These are phyloP conservation scores for Nasonovia ribisnigri DNA, from an alignment of 2,888 invertebrate genomes.

Conservation along the genomic window DNA sequence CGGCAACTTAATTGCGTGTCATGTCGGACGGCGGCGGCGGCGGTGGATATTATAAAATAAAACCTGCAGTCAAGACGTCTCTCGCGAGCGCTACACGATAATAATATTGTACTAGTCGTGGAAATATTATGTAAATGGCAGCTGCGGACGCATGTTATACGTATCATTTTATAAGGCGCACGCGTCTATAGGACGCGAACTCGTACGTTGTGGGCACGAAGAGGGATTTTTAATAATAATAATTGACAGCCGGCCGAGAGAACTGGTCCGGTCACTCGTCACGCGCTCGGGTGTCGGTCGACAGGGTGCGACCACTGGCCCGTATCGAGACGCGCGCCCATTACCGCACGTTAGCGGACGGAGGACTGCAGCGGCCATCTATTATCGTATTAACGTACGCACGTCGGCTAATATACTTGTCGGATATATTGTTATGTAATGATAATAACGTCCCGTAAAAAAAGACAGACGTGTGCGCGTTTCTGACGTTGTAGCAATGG, in stretches of 20 bases:
- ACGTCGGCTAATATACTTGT: neutral
- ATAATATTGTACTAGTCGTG: neutral
- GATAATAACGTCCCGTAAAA: neutral
- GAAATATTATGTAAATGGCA: neutral
- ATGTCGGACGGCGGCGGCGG: neutral
- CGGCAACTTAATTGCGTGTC: slow-evolving; percentile 47
- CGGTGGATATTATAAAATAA: neutral
- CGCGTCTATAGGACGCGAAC: neutral
- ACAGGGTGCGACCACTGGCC: slow-evolving; percentile 1
- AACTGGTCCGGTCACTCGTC: slow-evolving; percentile 35
- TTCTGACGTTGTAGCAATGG: neutral
- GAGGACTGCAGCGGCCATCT: neutral
- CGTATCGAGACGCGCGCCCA: neutral
- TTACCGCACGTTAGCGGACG: neutral
- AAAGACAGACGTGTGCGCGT: neutral
- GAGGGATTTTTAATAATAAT: slow-evolving; percentile 18
- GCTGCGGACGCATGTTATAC: neutral
- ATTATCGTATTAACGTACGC: neutral
- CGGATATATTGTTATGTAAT: neutral
- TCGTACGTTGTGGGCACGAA: neutral
- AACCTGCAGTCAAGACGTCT: neutral
- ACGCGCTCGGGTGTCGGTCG: neutral
- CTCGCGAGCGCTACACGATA: neutral
- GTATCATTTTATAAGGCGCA: neutral
- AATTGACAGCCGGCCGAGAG: slow-evolving; percentile 41